Conservation (phyloP, 2,113 vertebrate species). For the Ceuthmochares aereus region DNA sequence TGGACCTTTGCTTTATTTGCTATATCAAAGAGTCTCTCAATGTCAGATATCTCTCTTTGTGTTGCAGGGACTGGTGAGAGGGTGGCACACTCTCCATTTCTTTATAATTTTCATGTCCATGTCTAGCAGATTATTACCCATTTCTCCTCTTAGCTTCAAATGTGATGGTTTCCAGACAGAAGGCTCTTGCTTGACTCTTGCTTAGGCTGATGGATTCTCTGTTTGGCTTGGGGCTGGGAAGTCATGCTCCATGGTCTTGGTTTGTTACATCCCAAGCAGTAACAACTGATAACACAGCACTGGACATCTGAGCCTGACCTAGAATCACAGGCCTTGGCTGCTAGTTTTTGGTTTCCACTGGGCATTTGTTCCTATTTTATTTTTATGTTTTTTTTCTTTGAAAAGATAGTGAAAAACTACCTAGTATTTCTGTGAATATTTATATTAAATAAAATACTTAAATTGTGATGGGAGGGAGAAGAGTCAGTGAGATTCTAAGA, state of each 20-base stretch:
- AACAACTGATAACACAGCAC: not conserved
- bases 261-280: not conserved
- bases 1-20: not conserved
- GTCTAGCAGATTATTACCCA: not conserved
- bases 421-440: not conserved
- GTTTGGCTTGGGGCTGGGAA: not conserved
- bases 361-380: not conserved
- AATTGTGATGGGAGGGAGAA: not conserved
- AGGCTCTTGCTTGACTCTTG: not conserved
- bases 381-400: not conserved
- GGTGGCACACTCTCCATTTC: not conserved
- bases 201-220: not conserved
- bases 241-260: rapidly evolving
- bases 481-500: not conserved
- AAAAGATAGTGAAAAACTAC: not conserved
- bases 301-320: not conserved
- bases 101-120: rapidly evolving
- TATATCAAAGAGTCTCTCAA: not conserved
- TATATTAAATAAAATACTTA: not conserved
- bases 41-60: not conserved
- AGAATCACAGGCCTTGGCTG: not conserved
- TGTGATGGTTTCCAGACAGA: not conserved
- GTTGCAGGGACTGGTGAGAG: not conserved
- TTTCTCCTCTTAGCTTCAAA: not conserved
- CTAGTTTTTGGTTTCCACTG: not conserved